Percentiles rank a stretch among this genome's conserved stretches.
Conservation (phyloP, 2,113 vertebrate genomes). For the Cynocephalus volans region DNA sequence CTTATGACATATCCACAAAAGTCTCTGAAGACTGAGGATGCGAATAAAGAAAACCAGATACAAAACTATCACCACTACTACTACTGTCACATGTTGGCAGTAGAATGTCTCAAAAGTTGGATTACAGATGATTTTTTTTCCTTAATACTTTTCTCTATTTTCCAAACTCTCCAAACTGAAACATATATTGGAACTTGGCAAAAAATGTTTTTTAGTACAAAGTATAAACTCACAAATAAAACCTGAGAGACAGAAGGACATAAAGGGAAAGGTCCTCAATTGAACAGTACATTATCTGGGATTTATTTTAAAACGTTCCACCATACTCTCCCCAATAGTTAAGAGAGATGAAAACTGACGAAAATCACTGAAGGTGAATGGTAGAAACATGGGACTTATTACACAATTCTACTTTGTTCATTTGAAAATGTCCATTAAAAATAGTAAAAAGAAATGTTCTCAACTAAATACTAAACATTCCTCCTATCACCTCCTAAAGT, state of each 20-base stretch:
- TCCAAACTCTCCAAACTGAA: not conserved
- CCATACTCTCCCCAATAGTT: not conserved
- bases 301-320: not conserved
- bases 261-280: not conserved
- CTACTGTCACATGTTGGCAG: not conserved
- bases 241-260: not conserved
- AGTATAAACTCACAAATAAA: conserved; percentile 32
- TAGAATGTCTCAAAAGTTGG: not conserved
- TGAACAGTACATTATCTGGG: not conserved
- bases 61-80: not conserved
- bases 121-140: not conserved
- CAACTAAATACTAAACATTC: conserved; percentile 17
- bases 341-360: not conserved
- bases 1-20: conserved; percentile 44
- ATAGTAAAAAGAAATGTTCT: not conserved
- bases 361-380: not conserved
- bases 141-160: not conserved
- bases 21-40: conserved; percentile 2
- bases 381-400: not conserved
- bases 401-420: not conserved
- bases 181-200: not conserved
- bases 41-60: not conserved
- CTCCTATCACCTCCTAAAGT: not conserved
- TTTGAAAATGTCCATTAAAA: not conserved
- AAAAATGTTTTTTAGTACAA: not conserved